Percentiles rank a stretch among this genome's conserved stretches.
Conservation (phyloP, 2,113 vertebrate genomes). For the Spermophilus dauricus region DNA sequence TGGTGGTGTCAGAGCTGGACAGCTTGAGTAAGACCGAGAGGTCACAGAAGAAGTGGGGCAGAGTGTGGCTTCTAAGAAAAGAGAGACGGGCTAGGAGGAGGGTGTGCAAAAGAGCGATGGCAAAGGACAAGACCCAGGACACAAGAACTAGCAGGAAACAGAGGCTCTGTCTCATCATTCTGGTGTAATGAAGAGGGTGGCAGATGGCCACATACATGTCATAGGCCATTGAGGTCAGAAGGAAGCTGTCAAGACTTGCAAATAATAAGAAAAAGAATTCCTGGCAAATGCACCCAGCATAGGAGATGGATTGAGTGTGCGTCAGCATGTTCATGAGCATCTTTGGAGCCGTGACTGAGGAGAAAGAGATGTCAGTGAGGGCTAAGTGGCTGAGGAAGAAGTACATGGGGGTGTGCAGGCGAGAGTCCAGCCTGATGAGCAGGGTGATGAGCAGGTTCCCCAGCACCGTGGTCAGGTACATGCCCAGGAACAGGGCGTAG, state of each 20-base stretch:
- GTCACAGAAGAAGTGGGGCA: constrained; percentile 80
- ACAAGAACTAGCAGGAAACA: constrained; percentile 55
- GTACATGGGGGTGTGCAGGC: not conserved
- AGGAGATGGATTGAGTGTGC: not conserved
- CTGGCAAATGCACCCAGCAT: not conserved
- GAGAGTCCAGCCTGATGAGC: constrained; percentile 1
- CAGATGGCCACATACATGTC: constrained; percentile 74
- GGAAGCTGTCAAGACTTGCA: constrained; percentile 19
- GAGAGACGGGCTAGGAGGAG: constrained; percentile 59
- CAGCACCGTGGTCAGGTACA: constrained; percentile 49
- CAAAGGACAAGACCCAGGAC: constrained; percentile 65
- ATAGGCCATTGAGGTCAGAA: constrained; percentile 79
- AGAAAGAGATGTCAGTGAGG: not conserved
- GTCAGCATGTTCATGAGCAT: constrained; percentile 40
- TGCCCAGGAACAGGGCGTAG: not conserved
- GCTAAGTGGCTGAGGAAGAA: not conserved
- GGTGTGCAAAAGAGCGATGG: constrained; percentile 67
- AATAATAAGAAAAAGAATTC: not conserved
- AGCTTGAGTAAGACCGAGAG: constrained; percentile 74
- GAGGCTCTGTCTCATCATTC: constrained; percentile 66
- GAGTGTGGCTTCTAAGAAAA: constrained; percentile 44
- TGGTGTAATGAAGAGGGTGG: constrained; percentile 70
- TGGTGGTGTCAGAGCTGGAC: constrained; percentile 74
- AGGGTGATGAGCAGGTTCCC: constrained; percentile 39
- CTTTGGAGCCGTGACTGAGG: not conserved